These are phyloP conservation scores for Pluvianellus socialis DNA, from an alignment of 2,113 vertebrate species.

Conservation along the genomic window DNA sequence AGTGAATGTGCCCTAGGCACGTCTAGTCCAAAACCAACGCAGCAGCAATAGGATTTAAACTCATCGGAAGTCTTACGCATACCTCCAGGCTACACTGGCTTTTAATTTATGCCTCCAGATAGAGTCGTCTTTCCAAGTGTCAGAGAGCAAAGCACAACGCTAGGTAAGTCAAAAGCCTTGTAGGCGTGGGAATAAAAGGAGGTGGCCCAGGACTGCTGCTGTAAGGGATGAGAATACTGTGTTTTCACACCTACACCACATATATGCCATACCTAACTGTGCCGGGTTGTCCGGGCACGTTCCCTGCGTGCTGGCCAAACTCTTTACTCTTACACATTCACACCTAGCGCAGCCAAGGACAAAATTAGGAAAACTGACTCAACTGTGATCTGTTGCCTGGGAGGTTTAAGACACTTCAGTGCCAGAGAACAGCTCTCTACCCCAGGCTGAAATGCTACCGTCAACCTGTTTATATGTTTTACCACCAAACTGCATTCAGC, in stretches of 20 bases:
- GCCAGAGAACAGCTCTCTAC: not conserved
- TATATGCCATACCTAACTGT: not conserved
- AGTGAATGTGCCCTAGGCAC: not conserved
- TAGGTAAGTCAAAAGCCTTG: not conserved
- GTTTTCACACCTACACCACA: not conserved
- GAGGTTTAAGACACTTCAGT: not conserved
- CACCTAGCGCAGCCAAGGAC: not conserved
- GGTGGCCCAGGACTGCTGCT: not conserved
- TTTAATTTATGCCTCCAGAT: not conserved
- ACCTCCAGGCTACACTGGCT: not conserved
- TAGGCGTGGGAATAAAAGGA: not conserved
- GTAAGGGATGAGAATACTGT: not conserved
- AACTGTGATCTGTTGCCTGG: not conserved
- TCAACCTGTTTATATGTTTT: not conserved
- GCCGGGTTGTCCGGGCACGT: accelerated
- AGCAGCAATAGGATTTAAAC: not conserved
- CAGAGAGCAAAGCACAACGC: not conserved
- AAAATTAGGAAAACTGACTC: not conserved
- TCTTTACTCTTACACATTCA: not conserved
- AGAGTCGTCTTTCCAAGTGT: not conserved
- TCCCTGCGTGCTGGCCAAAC: not conserved
- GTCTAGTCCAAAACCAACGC: not conserved
- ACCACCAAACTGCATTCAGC: not conserved
- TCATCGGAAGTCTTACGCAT: not conserved
- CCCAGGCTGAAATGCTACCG: not conserved